phyloP scores from a whole-genome alignment of 2,797 vertebrate species.

The Furcifer pardalis region DNA sequence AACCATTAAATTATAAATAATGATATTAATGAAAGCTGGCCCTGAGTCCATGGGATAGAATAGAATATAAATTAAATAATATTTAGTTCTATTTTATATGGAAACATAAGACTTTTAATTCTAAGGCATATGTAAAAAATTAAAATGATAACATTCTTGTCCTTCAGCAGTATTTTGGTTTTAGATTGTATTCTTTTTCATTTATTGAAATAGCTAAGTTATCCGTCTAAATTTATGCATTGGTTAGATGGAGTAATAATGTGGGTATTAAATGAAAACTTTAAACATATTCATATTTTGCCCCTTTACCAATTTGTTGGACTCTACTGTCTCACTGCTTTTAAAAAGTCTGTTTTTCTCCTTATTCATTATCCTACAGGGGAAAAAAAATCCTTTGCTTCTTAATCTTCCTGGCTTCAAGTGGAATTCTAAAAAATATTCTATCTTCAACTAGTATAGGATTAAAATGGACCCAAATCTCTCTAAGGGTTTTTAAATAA shows the following conservation, averaged over 20 bases:
- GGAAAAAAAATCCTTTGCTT: neutral
- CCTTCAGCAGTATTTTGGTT: neutral
- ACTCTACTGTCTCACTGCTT: neutral
- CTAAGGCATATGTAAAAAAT: neutral
- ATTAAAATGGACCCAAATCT: neutral
- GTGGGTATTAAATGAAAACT: neutral
- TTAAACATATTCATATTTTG: neutral
- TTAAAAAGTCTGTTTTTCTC: neutral
- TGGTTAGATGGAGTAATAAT: neutral
- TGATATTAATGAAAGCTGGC: neutral
- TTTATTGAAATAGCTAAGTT: neutral
- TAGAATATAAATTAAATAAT: neutral
- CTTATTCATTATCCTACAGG: neutral
- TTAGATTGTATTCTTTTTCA: neutral
- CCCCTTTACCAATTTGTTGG: neutral
- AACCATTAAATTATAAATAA: neutral
- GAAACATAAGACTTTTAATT: neutral
- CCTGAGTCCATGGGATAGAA: neutral
- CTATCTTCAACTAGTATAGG: neutral
- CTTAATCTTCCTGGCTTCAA: neutral
- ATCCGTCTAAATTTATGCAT: neutral
- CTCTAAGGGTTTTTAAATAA: slow-evolving; percentile 7
- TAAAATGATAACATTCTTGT: neutral
- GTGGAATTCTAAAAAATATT: neutral
- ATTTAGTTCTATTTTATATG: neutral